A percentile compares a stretch with the other conserved stretches of the same genome.
phyloP scores from a whole-genome alignment of 2,888 invertebrate species.

The Tenthredo notha region DNA sequence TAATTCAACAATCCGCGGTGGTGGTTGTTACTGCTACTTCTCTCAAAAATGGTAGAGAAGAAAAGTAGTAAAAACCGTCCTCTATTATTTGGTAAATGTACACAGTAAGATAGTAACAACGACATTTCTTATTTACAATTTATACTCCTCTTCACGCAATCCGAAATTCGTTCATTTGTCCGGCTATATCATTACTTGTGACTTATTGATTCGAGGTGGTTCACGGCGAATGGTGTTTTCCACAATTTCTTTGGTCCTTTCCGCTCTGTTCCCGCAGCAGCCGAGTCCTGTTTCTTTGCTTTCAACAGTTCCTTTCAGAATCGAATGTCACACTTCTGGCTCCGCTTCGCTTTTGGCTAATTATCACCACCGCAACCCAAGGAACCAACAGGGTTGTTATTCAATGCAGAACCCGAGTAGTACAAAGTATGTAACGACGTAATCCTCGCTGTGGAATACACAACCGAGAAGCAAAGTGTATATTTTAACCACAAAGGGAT shows the following conservation, averaged over 20 bases:
- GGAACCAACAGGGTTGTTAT: background rate
- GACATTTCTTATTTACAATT: background rate
- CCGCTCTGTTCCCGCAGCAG: background rate
- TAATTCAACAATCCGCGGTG: background rate
- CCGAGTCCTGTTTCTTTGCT: background rate
- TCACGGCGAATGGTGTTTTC: background rate
- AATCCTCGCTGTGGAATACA: background rate
- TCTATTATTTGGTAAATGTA: background rate
- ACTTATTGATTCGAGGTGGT: background rate
- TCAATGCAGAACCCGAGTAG: background rate
- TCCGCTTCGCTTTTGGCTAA: background rate
- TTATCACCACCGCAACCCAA: background rate
- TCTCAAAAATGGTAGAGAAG: background rate
- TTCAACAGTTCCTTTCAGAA: background rate
- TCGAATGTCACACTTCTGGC: constrained; percentile 12
- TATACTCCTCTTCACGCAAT: background rate
- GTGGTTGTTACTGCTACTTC: background rate
- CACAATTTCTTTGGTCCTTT: background rate
- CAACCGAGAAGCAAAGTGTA: background rate
- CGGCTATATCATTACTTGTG: background rate
- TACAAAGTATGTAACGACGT: background rate
- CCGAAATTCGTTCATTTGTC: background rate
- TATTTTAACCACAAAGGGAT: background rate
- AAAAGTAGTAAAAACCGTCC: background rate
- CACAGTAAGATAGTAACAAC: background rate